A percentile compares a stretch with the other conserved stretches of the same genome.
Conservation (phyloP, 2,113 vertebrate genomes). For the Daphoenositta chrysoptera region DNA sequence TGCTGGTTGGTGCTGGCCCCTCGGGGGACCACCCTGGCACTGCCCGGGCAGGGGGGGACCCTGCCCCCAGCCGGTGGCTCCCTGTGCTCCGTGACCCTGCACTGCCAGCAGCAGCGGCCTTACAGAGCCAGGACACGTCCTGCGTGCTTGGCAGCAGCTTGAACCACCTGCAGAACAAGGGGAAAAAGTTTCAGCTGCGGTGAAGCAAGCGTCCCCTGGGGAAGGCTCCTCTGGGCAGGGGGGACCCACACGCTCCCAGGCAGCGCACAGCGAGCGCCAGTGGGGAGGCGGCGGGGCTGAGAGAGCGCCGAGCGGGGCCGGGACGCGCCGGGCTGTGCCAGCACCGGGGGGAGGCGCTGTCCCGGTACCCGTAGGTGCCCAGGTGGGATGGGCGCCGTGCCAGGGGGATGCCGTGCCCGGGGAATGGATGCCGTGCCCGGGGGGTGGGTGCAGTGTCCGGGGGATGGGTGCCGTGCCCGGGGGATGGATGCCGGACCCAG, state of each 20-base stretch:
- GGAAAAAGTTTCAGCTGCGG: background rate
- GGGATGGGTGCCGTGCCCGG: too few species aligned
- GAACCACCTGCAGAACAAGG: background rate
- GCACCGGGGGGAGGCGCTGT: background rate
- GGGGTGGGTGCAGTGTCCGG: background rate
- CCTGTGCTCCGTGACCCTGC: background rate
- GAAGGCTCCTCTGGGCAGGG: background rate
- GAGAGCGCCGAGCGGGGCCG: background rate
- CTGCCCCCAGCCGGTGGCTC: fast-evolving
- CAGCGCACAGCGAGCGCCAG: background rate
- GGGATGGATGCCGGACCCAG: background rate
- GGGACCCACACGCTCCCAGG: fast-evolving
- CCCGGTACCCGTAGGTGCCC: background rate
- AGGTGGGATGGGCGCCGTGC: background rate
- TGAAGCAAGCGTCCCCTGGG: background rate
- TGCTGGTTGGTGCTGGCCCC: background rate
- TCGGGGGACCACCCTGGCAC: background rate
- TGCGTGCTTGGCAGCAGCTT: background rate
- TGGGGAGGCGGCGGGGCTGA: background rate
- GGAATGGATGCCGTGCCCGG: background rate
- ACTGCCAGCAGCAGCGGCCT: background rate
- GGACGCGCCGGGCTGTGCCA: background rate
- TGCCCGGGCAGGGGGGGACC: background rate
- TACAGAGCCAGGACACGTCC: background rate
- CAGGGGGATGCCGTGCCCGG: background rate